These are phyloP conservation scores for Erythrolamprus reginae DNA, from an alignment of 2,113 vertebrate genomes.

Conservation along the genomic window DNA sequence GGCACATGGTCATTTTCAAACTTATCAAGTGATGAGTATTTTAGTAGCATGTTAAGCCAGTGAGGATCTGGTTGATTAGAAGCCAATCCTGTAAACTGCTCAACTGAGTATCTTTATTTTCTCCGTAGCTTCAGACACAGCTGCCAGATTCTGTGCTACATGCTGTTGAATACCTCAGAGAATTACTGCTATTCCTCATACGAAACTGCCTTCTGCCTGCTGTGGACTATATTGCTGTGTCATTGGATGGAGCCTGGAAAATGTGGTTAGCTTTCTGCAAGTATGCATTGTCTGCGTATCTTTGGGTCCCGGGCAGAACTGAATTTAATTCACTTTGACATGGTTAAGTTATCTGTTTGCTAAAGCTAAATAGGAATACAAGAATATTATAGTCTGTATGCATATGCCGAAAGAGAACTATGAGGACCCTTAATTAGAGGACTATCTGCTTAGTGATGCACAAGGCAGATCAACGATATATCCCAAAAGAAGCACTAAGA, in stretches of 20 bases:
- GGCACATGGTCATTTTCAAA: neutral
- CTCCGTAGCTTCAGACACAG: conserved; percentile 62
- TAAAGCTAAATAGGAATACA: neutral
- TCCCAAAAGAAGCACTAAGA: neutral
- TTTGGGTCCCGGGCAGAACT: no score
- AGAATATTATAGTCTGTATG: neutral
- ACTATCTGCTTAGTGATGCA: neutral
- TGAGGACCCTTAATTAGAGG: neutral
- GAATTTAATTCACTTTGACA: neutral
- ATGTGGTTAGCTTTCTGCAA: conserved; percentile 80
- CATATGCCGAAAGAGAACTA: neutral
- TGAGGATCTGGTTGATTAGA: neutral
- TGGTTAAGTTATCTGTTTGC: neutral
- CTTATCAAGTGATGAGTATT: neutral
- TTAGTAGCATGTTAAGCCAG: neutral
- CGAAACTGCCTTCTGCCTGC: conserved; percentile 73
- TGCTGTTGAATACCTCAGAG: conserved; percentile 66
- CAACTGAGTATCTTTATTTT: neutral
- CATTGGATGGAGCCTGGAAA: conserved; percentile 72
- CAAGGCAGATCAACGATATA: neutral
- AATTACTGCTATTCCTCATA: conserved; percentile 77
- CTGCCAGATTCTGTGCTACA: conserved; percentile 76
- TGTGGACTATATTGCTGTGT: conserved; percentile 56
- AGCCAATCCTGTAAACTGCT: neutral
- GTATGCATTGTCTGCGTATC: conserved; percentile 59